phyloP scores from a whole-genome alignment of 1,140 invertebrate species.

The Steinernema khuongi region DNA sequence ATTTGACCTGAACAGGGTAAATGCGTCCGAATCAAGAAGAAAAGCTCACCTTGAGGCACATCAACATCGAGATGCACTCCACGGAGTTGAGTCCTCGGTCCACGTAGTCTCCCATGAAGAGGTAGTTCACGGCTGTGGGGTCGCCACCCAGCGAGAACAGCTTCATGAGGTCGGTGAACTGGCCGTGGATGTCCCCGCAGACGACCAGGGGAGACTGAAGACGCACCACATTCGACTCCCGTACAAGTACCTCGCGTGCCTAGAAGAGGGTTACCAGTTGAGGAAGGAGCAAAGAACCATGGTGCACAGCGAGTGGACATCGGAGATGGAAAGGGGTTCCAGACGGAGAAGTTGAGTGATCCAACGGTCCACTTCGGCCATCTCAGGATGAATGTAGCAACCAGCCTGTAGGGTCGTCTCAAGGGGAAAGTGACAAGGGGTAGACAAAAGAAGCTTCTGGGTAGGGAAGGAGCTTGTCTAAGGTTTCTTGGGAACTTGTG shows the following conservation, averaged over 20 bases:
- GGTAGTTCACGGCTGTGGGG: slow-evolving; percentile 96
- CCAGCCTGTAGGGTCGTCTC: too few species aligned
- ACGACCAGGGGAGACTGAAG: slow-evolving; percentile 50
- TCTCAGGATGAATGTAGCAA: too few species aligned
- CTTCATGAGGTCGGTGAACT: slow-evolving; percentile 55
- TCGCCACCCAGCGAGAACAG: slow-evolving; percentile 70
- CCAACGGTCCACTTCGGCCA: background rate
- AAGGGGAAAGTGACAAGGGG: too few species aligned
- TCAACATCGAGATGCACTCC: slow-evolving; percentile 58
- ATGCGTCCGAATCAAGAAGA: background rate
- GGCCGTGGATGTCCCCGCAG: slow-evolving; percentile 55
- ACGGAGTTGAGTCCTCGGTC: slow-evolving; percentile 75
- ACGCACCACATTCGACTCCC: background rate
- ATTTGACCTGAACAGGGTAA: slow-evolving; percentile 57
- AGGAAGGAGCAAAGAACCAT: background rate
- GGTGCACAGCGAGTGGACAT: background rate
- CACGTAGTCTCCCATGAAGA: slow-evolving; percentile 88
- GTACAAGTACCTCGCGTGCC: background rate
- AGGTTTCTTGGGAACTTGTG: too few species aligned
- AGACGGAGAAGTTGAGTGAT: background rate
- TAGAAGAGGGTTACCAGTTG: background rate
- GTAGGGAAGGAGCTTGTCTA: too few species aligned
- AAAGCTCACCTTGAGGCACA: background rate
- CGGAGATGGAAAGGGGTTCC: background rate
- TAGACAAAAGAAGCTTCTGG: too few species aligned